Evolutionary conservation across 2,113 vertebrate genomes (phyloP), one percentile per base, ranked within the genome.

Genomic region (Rhabdornis inornatus): DNA sequence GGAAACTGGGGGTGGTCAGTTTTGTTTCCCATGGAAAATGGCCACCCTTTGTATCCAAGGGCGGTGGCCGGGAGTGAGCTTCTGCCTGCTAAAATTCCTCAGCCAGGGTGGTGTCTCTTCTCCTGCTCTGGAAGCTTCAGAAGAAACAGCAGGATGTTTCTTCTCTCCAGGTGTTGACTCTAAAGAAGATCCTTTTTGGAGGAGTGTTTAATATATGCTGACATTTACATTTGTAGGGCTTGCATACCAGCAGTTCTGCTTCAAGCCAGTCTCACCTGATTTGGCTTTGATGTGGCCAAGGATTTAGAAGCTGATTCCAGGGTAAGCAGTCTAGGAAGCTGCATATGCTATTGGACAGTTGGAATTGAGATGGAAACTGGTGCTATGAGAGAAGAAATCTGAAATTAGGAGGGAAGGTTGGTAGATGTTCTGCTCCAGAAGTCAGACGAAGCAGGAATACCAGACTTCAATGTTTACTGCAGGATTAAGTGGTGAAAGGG

Each of bases 51-150:
- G 42, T 42, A 17, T 42, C 42, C 42, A 42, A 16, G 42, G 42
- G 42, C 42, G 42, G 42, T 42, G 42, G 42, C 42, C 16, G 7
- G 42, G 15, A 42, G 42, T 17, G 16, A 16, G 42, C 42, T 42
- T 42, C 42, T 42, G 42, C 7, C 15, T 17, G 15, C 42, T 42
- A 42, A 42, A 42, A 42, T 42, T 19, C 25, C 9, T 2, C 20
- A 35, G 75, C 22, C 1, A 40, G 21, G 16, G 0, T 0, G 4
- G 0, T 1, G 3, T 0, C 1, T 11, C 5, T 35, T 4, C 1
- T 49, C 2, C 1, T 49, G 7, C 2, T 33, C 4, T 56, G 2
- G 21, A 31, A 56, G 15, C 7, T 5, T 69, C 2, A 15, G 69
- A 15, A n/a, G 35, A 17, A 35, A 0, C 2, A 33, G 25, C 0